Evolutionary conservation across 2,113 vertebrate genomes (phyloP), one percentile per base, ranked within the genome.

Genomic region (Gadus chalcogrammus): DNA sequence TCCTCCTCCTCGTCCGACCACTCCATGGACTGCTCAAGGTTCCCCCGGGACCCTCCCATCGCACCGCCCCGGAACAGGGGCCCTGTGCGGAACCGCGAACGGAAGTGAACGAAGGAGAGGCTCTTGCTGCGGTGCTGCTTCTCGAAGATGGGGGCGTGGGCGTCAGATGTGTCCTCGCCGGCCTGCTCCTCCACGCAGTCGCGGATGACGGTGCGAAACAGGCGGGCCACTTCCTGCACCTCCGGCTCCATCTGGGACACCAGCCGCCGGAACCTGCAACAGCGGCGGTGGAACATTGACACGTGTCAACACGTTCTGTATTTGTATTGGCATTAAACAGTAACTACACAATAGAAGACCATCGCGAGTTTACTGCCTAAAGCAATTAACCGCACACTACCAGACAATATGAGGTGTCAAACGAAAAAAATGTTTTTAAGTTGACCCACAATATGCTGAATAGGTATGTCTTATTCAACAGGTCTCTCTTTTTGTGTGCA

Each of bases 201-300:
- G 0, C 73, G 82, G 4, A 93, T 77, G 16, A 92, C 85, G 0
- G 88, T 76, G 38, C 91, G 91, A 67, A 94, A 94, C 5, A 94
- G 73, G 2, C 90, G 88, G 0, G 91, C 87, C 31, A 94, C 91
- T 70, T 94, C 93, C 0, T 88, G 85, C 17, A 92, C 90, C 0
- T 94, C 92, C 0, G 91, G 90, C 75, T 93, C 91, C 83, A 92
- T 88, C 79, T 93, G 88, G 1, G 84, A 84, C 79, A 94, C 89
- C 70, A 92, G 42, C 67, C 84, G 90, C 70, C 92, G 85, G 81
- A 94, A 93, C 84, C 92, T 92, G 82, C 15, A 38, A 27, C 1
- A 2, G 64, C 67, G n/a, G 42, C 3, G 5, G 28, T 4, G 63
- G 55, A 13, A 58, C 55, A n/a, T 17, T 15, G 15, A 16, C 9